These are phyloP conservation scores for Drosophila mayri DNA, from an alignment of 1,140 invertebrate species.

Conservation along the genomic window DNA sequence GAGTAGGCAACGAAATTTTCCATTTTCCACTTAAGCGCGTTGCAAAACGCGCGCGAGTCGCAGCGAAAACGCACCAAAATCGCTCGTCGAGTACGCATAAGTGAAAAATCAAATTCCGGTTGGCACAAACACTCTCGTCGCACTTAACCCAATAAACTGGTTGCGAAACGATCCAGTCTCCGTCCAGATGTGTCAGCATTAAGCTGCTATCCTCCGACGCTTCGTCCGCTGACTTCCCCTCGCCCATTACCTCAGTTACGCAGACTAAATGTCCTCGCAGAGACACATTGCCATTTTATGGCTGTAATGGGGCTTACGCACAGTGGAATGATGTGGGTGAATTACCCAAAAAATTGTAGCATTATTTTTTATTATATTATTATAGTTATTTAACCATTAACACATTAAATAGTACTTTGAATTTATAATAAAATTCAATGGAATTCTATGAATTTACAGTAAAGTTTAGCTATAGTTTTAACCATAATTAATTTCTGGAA, in stretches of 20 bases:
- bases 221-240: not conserved
- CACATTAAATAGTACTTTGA: not conserved
- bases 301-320: conserved; percentile 47
- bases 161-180: conserved; percentile 46
- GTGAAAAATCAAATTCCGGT: conserved; percentile 58
- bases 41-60: conserved; percentile 27
- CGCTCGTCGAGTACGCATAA: conserved; percentile 36
- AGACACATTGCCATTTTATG: conserved; percentile 55
- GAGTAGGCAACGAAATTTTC: conserved; percentile 39
- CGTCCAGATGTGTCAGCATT: conserved; percentile 59
- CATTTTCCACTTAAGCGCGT: conserved; percentile 1
- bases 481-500: not conserved
- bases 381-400: not conserved
- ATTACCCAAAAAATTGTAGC: not conserved
- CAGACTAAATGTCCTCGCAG: conserved; percentile 42
- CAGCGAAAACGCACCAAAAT: conserved; percentile 30
- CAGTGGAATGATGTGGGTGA: conserved; percentile 8
- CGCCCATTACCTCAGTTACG: conserved; percentile 39
- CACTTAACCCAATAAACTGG: conserved; percentile 73
- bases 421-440: not conserved
- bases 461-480: not conserved
- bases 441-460: not conserved
- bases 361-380: not conserved
- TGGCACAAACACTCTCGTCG: conserved; percentile 21
- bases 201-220: conserved; percentile 5